Conservation (phyloP, 2,797 vertebrate species). For the Sebastes ruberrimus region DNA sequence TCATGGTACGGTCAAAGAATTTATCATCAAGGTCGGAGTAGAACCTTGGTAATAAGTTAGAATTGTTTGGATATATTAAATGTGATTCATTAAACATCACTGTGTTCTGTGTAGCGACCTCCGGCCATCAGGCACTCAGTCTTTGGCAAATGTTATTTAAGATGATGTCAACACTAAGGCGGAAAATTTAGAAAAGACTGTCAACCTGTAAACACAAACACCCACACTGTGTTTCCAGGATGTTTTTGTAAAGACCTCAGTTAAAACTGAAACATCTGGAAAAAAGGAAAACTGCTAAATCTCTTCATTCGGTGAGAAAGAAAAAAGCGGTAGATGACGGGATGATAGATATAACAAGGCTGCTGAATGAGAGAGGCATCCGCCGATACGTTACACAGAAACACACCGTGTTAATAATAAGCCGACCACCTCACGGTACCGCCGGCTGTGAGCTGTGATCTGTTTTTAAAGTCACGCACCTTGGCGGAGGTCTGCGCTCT, state of each 20-base stretch:
- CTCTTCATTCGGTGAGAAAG: no score
- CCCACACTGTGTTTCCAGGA: no score
- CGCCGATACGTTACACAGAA: no score
- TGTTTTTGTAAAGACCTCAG: neutral
- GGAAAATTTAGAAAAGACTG: neutral
- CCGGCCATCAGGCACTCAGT: neutral
- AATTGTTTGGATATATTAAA: neutral
- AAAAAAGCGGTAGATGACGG: no score
- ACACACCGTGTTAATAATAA: no score
- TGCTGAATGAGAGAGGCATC: no score
- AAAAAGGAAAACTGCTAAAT: neutral
- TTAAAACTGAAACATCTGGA: neutral
- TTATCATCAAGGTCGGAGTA: neutral
- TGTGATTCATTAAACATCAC: neutral
- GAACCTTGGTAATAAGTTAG: neutral
- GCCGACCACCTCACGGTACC: no score
- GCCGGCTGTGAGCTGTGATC: no score
- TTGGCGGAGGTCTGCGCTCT: no score
- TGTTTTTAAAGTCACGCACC: no score
- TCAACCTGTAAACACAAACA: neutral
- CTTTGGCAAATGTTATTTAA: neutral
- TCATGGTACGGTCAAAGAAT: neutral
- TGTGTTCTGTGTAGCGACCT: neutral
- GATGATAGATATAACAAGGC: no score
- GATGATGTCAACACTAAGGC: neutral